phyloP scores from a whole-genome alignment of 2,797 vertebrate species.

The Eleutherodactylus coqui region DNA sequence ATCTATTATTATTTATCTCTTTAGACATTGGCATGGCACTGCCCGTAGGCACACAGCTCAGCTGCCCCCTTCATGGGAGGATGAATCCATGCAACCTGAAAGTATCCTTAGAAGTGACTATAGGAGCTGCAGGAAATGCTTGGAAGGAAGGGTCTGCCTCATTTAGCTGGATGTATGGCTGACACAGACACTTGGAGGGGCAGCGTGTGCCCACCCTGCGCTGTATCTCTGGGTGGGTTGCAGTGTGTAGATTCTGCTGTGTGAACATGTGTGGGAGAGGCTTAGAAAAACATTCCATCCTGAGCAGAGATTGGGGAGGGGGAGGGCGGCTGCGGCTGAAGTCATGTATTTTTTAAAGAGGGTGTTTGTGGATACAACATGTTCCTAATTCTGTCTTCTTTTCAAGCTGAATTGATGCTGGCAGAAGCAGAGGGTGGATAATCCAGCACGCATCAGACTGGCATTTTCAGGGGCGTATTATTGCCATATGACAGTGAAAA shows the following conservation, averaged over 20 bases:
- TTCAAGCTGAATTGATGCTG: slow-evolving; percentile 69
- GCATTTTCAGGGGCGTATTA: slow-evolving; percentile 71
- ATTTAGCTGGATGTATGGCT: background rate
- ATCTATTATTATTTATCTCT: too few species aligned
- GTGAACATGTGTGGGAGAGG: slow-evolving; percentile 88
- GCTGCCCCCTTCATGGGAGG: background rate
- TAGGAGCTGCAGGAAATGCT: background rate
- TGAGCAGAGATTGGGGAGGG: slow-evolving; percentile 73
- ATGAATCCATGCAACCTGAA: background rate
- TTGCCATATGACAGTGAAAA: slow-evolving; percentile 59
- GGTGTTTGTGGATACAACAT: slow-evolving; percentile 71
- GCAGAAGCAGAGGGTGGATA: slow-evolving; percentile 64
- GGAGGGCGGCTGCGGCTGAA: slow-evolving; percentile 66
- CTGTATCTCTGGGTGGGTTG: slow-evolving; percentile 73
- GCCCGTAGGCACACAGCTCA: background rate
- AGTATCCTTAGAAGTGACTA: background rate
- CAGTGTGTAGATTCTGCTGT: slow-evolving; percentile 76
- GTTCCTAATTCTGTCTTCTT: slow-evolving; percentile 77
- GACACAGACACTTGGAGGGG: background rate
- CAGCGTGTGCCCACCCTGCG: slow-evolving; percentile 20
- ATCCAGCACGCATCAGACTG: slow-evolving; percentile 74
- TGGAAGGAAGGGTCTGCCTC: background rate
- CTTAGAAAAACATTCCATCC: slow-evolving; percentile 80
- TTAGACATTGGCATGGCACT: too few species aligned
- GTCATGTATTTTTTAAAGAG: slow-evolving; percentile 70